Evolutionary conservation across 2,797 vertebrate genomes (phyloP).

Genomic region (Neopelma chrysocephalum): DNA sequence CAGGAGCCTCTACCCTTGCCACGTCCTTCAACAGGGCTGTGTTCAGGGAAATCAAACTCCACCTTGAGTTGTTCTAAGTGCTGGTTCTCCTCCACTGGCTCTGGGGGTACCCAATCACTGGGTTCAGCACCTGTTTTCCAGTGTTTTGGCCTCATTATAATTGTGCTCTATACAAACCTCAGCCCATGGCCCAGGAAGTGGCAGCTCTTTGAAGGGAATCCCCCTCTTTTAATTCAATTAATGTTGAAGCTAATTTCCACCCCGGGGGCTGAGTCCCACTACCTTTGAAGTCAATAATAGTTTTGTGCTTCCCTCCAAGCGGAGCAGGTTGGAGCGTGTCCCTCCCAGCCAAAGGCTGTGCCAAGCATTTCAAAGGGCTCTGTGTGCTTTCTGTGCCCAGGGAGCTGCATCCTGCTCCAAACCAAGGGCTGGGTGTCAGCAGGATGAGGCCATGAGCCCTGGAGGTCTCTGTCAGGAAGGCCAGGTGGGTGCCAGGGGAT

Average conservation of each 20-base stretch:
- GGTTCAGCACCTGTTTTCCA: neutral
- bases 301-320: neutral
- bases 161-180: neutral
- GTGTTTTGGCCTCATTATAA: neutral
- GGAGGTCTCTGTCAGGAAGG: neutral
- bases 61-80: neutral
- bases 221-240: slow-evolving; percentile 51
- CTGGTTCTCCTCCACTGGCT: neutral
- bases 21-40: neutral
- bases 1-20: neutral
- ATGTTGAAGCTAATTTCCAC: slow-evolving; percentile 29
- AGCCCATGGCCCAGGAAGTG: slow-evolving; percentile 10
- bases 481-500: neutral
- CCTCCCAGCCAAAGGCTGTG: neutral
- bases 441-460: neutral
- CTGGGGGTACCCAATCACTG: neutral
- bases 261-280: slow-evolving; percentile 22
- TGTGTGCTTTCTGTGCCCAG: neutral
- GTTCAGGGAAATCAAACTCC: neutral
- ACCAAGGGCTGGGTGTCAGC: neutral
- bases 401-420: neutral
- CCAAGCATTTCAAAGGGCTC: slow-evolving; percentile 39
- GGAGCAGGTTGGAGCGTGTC: neutral
- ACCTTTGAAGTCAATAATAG: slow-evolving; percentile 58
- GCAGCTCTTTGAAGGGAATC: slow-evolving; percentile 52